These are phyloP conservation scores for Hoplias malabaricus DNA, from an alignment of 2,113 vertebrate genomes.

Conservation along the genomic window DNA sequence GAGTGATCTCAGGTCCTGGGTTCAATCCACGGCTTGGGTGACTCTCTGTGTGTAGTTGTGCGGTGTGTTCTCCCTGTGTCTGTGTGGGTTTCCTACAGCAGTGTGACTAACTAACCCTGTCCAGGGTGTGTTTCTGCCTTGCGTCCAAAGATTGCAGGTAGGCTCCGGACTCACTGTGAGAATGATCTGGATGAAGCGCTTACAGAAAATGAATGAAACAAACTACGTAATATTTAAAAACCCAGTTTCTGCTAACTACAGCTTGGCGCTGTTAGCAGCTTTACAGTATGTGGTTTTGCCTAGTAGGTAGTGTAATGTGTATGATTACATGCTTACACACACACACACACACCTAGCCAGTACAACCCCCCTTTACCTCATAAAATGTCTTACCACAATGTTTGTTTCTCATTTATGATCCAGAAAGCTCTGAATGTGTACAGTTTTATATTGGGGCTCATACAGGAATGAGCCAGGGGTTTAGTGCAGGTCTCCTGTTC, in stretches of 20 bases:
- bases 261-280: neutral
- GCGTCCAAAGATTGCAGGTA: too few species aligned
- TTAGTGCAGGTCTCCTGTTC: neutral
- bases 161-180: too few species aligned
- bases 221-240: too few species aligned
- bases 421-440: neutral
- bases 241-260: too few species aligned
- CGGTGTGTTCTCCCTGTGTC: too few species aligned
- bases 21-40: too few species aligned
- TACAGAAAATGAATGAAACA: neutral
- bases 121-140: too few species aligned
- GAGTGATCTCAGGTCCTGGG: too few species aligned
- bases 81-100: too few species aligned
- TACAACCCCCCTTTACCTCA: neutral
- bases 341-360: neutral
- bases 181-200: too few species aligned
- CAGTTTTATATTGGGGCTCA: neutral
- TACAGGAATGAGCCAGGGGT: neutral
- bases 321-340: neutral
- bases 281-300: neutral
- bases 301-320: neutral
- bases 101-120: too few species aligned
- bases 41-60: too few species aligned
- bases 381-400: neutral
- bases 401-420: slow-evolving; percentile 14